Evolutionary conservation across 1,140 invertebrate species (phyloP), one percentile per base, ranked within the genome.

Genomic region (Trachymyrmex cornetzi): DNA sequence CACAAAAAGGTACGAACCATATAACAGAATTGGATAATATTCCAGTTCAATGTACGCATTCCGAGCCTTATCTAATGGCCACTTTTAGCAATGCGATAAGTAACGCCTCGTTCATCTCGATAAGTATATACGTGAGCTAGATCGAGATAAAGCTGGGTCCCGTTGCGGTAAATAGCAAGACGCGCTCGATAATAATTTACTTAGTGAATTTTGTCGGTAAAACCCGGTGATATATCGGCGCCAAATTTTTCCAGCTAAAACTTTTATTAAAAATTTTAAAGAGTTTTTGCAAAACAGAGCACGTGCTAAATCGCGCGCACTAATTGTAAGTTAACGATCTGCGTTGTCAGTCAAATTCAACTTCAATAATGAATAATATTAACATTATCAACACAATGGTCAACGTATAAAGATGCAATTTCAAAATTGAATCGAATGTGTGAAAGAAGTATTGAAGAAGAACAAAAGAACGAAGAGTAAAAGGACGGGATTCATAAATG

Each of bases 111-210:
- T 87, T 89, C 71, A 77, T 89, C 59, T 89, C 74, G 89, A 90
- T 90, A 89, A 90, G 79, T 79, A 85, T 30, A 22, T 85, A 85
- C 72, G 82, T 79, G 72, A 79, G 61, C 53, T 87, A 89, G 85
- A 90, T 90, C 63, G 79, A 55, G 89, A 90, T 90, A 90, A 77
- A 57, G 50, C 16, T 11, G 72, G 30, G 57, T 77, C 16, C 44
- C 82, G 44, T 77, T 24, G 72, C 59, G 27, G 50, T 53, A 77
- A 86, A 77, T 55, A 89, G 48, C 53, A 11, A 19, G 12, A 44
- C 22, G 38, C 12, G 61, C 88, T 84, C 85, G 69, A 89, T 87
- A 79, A 85, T 85, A 79, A 85, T 85, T 79, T 44, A 55, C 50
- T 79, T 16, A n/a, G 59, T 48, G 48, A 77, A 66, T 79, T 44